Conservation (phyloP, 1,140 invertebrate species). For the Sarcophaga bullata region DNA sequence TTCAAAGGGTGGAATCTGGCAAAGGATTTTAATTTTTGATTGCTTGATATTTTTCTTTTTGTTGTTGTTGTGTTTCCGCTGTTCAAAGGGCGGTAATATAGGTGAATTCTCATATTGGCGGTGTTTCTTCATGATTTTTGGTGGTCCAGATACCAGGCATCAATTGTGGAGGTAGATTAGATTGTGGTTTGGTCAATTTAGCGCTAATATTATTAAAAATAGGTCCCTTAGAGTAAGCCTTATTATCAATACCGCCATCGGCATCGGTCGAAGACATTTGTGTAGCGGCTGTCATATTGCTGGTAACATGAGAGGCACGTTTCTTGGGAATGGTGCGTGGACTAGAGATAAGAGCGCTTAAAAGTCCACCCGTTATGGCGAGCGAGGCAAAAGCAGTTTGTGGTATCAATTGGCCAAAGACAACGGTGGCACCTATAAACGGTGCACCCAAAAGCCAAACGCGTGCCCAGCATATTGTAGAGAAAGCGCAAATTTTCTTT, state of each 20-base stretch:
- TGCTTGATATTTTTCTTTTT: not conserved
- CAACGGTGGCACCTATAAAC: slow-evolving; percentile 59
- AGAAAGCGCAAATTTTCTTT: slow-evolving; percentile 60
- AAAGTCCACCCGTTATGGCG: slow-evolving; percentile 59
- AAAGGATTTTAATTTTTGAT: not conserved
- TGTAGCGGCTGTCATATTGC: slow-evolving; percentile 55
- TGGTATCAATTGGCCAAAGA: slow-evolving; percentile 61
- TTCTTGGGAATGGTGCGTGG: slow-evolving; percentile 60
- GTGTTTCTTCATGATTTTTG: slow-evolving; percentile 55
- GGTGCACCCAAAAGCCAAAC: slow-evolving; percentile 64
- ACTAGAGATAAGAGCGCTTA: slow-evolving; percentile 58
- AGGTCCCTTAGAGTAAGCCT: slow-evolving; percentile 53
- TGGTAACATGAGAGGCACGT: slow-evolving; percentile 49
- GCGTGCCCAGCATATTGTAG: slow-evolving; percentile 63
- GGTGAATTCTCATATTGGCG: slow-evolving; percentile 50
- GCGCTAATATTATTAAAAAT: slow-evolving; percentile 53
- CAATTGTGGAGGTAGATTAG: slow-evolving; percentile 64
- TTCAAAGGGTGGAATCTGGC: slow-evolving; percentile 3
- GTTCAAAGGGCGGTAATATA: not conserved
- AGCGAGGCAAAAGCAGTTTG: slow-evolving; percentile 61
- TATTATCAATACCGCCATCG: slow-evolving; percentile 58
- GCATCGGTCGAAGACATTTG: slow-evolving; percentile 55
- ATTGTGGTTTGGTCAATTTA: slow-evolving; percentile 58
- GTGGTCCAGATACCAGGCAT: slow-evolving; percentile 65
- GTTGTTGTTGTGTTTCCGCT: too few relatives aligned